Conservation (phyloP, 2,888 invertebrate genomes). For the Argyresthia goedartella region DNA sequence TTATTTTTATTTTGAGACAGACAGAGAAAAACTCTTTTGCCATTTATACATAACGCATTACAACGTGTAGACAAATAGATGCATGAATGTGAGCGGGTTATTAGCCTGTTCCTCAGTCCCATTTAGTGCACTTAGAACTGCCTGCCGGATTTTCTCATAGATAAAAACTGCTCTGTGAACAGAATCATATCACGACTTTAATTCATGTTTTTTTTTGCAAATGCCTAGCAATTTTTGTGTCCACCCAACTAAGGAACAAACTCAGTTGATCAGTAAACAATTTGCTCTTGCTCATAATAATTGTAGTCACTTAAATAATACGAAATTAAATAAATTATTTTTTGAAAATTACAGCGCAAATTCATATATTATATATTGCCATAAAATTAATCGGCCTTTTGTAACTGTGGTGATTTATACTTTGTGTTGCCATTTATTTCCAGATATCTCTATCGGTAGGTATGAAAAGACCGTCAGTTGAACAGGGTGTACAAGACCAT, state of each 20-base stretch:
- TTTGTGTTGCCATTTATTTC: no score
- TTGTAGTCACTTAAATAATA: not conserved
- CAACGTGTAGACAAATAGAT: slow-evolving; percentile 38
- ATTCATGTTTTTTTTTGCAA: no score
- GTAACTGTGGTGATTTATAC: no score
- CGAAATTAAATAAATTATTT: not conserved
- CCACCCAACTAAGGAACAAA: not conserved
- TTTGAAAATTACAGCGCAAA: not conserved
- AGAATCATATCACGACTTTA: no score
- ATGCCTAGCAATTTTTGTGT: no score
- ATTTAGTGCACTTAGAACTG: not conserved
- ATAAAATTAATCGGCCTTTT: slow-evolving; percentile 3
- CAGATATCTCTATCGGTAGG: no score
- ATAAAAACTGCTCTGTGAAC: not conserved
- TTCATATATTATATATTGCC: slow-evolving; percentile 16
- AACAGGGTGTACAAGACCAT: no score
- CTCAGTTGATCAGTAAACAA: slow-evolving; percentile 11
- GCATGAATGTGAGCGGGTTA: slow-evolving; percentile 14
- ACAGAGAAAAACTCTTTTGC: slow-evolving; percentile 1
- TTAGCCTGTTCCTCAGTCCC: no score
- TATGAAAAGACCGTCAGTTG: no score
- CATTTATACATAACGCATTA: not conserved
- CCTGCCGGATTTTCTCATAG: not conserved
- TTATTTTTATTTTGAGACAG: not conserved
- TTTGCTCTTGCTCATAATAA: slow-evolving; percentile 9